A percentile compares a stretch with the other conserved stretches of the same genome.
phyloP scores from a whole-genome alignment of 2,888 invertebrate species.

The Priocnemis perturbator region DNA sequence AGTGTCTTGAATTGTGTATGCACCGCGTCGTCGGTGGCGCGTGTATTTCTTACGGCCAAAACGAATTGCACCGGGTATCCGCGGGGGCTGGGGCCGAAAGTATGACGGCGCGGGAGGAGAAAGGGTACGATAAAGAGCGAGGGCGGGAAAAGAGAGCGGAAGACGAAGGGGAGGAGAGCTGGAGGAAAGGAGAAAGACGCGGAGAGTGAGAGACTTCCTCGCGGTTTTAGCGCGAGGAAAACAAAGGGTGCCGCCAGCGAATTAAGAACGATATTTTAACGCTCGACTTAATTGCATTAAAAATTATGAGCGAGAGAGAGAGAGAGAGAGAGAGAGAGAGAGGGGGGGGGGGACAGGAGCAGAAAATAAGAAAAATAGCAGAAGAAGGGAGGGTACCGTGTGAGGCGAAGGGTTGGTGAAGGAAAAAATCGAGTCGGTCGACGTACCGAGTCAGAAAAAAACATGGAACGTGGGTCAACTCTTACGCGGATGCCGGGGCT shows the following conservation, averaged over 20 bases:
- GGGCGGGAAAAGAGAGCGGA: neutral
- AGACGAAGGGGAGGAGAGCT: neutral
- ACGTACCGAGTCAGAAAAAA: neutral
- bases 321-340: conserved; percentile 17
- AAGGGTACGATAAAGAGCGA: neutral
- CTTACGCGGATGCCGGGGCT: conserved; percentile 28
- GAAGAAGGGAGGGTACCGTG: neutral
- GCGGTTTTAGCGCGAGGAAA: conserved; percentile 53
- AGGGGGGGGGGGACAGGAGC: conserved; percentile 9
- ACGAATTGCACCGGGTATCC: conserved; percentile 13
- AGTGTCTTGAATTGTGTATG: conserved; percentile 32
- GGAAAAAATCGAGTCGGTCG: neutral
- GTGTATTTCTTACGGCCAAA: conserved; percentile 27
- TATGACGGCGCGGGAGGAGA: neutral
- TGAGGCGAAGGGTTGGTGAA: neutral
- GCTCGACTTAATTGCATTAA: conserved; percentile 68
- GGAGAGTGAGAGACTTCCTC: conserved; percentile 28
- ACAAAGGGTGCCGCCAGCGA: conserved; percentile 63
- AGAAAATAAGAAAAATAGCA: too few species aligned
- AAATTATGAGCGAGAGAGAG: conserved; percentile 51
- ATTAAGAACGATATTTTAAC: conserved; percentile 69
- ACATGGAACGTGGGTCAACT: conserved; percentile 25
- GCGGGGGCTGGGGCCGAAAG: neutral
- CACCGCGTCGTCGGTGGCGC: conserved; percentile 8
- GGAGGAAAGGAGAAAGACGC: conserved; percentile 1